Conservation (phyloP, 2,113 vertebrate species). For the Eptesicus fuscus region DNA sequence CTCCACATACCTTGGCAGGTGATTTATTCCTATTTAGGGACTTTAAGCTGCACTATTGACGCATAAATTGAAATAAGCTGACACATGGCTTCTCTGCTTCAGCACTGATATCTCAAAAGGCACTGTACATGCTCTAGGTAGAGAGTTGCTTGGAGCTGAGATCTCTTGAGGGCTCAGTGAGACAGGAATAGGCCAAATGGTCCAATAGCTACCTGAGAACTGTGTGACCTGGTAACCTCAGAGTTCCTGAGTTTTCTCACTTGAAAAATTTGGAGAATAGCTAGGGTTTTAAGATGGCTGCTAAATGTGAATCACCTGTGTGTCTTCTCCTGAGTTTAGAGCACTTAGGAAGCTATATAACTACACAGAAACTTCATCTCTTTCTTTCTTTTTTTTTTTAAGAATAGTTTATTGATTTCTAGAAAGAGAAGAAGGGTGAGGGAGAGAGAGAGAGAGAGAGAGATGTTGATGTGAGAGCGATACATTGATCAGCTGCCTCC, state of each 20-base stretch:
- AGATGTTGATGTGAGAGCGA: too few relatives aligned
- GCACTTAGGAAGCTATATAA: neutral
- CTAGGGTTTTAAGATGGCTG: neutral
- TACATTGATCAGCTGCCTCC: too few relatives aligned
- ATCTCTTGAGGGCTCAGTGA: neutral
- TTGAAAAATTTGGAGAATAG: neutral
- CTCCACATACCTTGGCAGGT: neutral
- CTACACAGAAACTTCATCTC: neutral
- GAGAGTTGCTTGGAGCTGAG: neutral
- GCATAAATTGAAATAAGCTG: conserved; percentile 57
- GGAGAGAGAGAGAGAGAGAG: too few relatives aligned
- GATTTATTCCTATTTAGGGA: conserved; percentile 58
- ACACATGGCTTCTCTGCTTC: conserved; percentile 34
- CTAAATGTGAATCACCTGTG: neutral
- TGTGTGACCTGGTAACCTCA: neutral
- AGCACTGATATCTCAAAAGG: neutral
- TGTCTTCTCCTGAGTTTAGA: neutral
- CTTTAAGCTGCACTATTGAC: neutral
- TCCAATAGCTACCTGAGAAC: neutral
- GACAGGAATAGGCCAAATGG: neutral
- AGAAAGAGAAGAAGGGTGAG: too few relatives aligned
- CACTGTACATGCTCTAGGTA: neutral
- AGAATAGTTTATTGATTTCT: too few relatives aligned
- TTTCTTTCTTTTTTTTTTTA: neutral
- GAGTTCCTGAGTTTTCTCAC: neutral